Conservation (phyloP, 2,113 vertebrate genomes). For the Labeo catla region DNA sequence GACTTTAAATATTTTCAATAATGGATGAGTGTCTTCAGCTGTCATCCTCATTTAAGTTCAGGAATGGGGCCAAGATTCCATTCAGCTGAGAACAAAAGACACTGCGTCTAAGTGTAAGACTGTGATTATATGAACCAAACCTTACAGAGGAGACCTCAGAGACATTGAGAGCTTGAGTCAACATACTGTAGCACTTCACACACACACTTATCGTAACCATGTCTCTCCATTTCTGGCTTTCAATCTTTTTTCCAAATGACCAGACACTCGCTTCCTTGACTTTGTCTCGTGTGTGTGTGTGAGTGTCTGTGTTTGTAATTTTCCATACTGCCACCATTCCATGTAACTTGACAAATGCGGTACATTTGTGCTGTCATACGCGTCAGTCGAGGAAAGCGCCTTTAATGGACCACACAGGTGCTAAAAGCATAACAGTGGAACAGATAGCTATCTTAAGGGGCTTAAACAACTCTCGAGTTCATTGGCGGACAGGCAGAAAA, state of each 20-base stretch:
- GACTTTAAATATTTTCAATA: conserved; percentile 52
- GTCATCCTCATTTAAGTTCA: conserved; percentile 68
- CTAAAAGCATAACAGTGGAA: conserved; percentile 62
- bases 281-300: conserved; percentile 21
- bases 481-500: conserved; percentile 57
- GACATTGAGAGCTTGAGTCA: conserved; percentile 30
- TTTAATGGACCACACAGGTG: conserved; percentile 74
- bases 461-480: conserved; percentile 33
- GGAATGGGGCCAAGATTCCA: conserved; percentile 73
- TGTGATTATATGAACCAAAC: conserved; percentile 61
- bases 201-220: background rate
- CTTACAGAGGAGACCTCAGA: conserved; percentile 38
- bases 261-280: conserved; percentile 31
- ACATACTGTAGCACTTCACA: conserved; percentile 15
- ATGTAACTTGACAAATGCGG: conserved; percentile 9
- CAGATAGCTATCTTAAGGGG: conserved; percentile 42
- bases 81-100: conserved; percentile 70
- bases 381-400: background rate
- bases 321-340: conserved; percentile 36
- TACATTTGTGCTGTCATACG: background rate
- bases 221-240: background rate
- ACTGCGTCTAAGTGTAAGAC: conserved; percentile 61
- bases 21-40: conserved; percentile 54
- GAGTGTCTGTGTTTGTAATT: conserved; percentile 42
- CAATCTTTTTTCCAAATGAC: conserved; percentile 40